phyloP scores from a whole-genome alignment of 2,888 invertebrate genomes.

The Erynnis tages region DNA sequence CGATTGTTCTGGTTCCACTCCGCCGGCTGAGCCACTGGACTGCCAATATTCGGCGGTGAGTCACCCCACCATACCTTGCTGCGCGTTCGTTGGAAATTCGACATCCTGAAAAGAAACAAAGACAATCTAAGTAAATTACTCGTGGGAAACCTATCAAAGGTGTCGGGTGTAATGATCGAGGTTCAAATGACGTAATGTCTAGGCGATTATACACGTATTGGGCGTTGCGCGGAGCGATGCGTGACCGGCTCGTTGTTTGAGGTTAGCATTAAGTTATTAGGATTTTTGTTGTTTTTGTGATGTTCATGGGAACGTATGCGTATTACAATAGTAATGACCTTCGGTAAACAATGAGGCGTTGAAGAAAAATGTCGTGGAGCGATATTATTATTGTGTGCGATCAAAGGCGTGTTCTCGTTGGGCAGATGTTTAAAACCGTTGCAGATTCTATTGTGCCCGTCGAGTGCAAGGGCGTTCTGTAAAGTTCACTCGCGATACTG shows the following conservation, averaged over 20 bases:
- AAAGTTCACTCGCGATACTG: slow-evolving; percentile 47
- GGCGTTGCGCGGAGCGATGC: slow-evolving; percentile 58
- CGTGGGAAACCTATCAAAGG: slow-evolving; percentile 62
- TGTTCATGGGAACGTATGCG: slow-evolving; percentile 55
- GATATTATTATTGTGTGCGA: slow-evolving; percentile 13
- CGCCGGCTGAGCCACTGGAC: slow-evolving; percentile 60
- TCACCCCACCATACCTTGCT: slow-evolving; percentile 87
- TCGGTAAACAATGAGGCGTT: slow-evolving; percentile 15
- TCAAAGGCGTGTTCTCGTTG: slow-evolving; percentile 19
- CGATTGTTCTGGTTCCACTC: slow-evolving; percentile 58
- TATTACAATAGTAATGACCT: slow-evolving; percentile 15
- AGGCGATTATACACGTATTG: slow-evolving; percentile 59
- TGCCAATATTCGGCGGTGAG: slow-evolving; percentile 66
- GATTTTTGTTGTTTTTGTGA: slow-evolving; percentile 45
- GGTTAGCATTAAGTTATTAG: slow-evolving; percentile 56
- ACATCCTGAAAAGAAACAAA: slow-evolving; percentile 79
- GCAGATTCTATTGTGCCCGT: slow-evolving; percentile 65
- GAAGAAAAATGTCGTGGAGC: slow-evolving; percentile 14
- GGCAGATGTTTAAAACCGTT: slow-evolving; percentile 80
- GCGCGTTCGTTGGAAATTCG: slow-evolving; percentile 84
- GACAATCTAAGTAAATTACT: slow-evolving; percentile 49
- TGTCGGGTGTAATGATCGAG: slow-evolving; percentile 64
- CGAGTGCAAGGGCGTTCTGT: slow-evolving; percentile 56
- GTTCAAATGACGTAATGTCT: slow-evolving; percentile 67
- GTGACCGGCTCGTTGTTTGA: slow-evolving; percentile 52